Percentiles rank a stretch among this genome's conserved stretches.
Conservation (phyloP, 2,888 invertebrate species). For the Himalopsyche tibetana region DNA sequence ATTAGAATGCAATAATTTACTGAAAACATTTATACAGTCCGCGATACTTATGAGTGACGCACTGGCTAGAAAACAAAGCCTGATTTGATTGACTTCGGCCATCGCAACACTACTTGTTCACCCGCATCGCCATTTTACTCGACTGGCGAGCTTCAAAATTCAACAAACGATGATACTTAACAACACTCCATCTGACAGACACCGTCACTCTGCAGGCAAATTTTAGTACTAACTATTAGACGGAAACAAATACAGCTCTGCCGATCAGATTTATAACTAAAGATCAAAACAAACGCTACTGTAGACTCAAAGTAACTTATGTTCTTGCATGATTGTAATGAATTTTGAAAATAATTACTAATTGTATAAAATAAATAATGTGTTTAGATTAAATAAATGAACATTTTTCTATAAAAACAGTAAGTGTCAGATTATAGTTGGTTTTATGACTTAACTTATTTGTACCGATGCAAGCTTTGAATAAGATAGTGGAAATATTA, state of each 20-base stretch:
- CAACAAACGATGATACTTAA: conserved; percentile 53
- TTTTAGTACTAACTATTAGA: conserved; percentile 41
- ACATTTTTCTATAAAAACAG: too few species aligned
- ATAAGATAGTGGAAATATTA: too few species aligned
- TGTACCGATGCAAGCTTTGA: background rate
- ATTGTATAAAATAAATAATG: too few species aligned
- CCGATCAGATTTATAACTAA: conserved; percentile 49
- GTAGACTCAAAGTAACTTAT: conserved; percentile 22
- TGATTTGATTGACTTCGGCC: conserved; percentile 55
- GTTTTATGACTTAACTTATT: background rate
- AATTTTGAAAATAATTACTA: too few species aligned
- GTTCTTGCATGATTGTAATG: too few species aligned
- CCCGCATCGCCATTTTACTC: conserved; percentile 62
- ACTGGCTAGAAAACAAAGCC: conserved; percentile 59
- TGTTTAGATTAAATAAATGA: too few species aligned
- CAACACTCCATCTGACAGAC: conserved; percentile 51
- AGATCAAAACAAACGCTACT: conserved; percentile 54
- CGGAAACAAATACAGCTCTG: conserved; percentile 50
- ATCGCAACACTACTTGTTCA: conserved; percentile 61
- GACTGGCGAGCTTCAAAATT: conserved; percentile 48
- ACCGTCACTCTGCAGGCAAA: conserved; percentile 44
- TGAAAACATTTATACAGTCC: conserved; percentile 56
- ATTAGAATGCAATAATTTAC: conserved; percentile 57
- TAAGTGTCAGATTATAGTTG: too few species aligned
- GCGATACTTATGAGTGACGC: conserved; percentile 49